phyloP scores from a whole-genome alignment of 2,888 invertebrate species.

The Bombyx huttoni region DNA sequence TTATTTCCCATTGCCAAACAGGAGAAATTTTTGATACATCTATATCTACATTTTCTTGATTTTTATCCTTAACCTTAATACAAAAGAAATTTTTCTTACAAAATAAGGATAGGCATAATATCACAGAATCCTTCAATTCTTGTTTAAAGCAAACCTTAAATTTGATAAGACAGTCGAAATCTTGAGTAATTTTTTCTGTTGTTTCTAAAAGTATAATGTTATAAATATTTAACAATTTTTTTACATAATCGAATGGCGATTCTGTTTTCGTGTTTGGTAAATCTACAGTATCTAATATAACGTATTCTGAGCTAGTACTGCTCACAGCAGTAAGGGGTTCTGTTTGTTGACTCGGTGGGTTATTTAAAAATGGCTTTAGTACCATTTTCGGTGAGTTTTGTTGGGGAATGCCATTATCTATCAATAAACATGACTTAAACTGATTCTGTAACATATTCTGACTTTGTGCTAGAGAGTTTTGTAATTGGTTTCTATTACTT shows the following conservation, averaged over 20 bases:
- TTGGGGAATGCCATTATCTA: too few relatives aligned
- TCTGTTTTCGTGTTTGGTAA: slow-evolving; percentile 43
- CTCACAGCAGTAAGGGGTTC: background rate
- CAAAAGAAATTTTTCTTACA: slow-evolving; percentile 29
- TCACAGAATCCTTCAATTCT: slow-evolving; percentile 25
- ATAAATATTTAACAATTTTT: slow-evolving; percentile 33
- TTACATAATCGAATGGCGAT: slow-evolving; percentile 45
- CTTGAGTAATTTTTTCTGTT: slow-evolving; percentile 10
- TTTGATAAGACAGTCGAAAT: slow-evolving; percentile 35
- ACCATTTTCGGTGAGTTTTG: too few relatives aligned
- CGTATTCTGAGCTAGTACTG: slow-evolving; percentile 9
- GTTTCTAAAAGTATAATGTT: slow-evolving; percentile 30
- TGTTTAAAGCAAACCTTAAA: slow-evolving; percentile 46
- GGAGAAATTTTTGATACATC: slow-evolving; percentile 33
- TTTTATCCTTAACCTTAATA: slow-evolving; percentile 33
- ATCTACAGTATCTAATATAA: slow-evolving; percentile 38
- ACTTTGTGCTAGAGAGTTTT: background rate
- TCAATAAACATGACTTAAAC: background rate
- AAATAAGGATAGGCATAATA: slow-evolving; percentile 32
- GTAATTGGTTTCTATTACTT: slow-evolving; percentile 6
- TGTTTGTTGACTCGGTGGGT: background rate
- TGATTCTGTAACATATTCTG: background rate
- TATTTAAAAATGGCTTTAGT: too few relatives aligned
- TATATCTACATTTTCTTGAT: slow-evolving; percentile 27
- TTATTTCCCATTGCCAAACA: slow-evolving; percentile 59